These are phyloP conservation scores for Philaethria dido DNA, from an alignment of 2,888 invertebrate genomes.

Conservation along the genomic window DNA sequence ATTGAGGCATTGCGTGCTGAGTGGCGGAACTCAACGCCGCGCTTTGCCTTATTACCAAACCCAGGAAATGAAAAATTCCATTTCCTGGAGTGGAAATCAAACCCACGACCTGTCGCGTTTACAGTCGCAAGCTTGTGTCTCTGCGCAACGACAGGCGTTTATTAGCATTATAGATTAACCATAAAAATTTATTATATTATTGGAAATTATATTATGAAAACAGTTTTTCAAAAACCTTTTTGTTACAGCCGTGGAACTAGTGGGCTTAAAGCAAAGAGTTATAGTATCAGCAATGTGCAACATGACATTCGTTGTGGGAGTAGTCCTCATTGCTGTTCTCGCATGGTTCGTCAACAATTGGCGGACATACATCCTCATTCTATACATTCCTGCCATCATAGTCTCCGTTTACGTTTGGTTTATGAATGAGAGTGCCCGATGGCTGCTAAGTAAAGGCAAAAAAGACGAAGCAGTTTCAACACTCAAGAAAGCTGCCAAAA, in stretches of 20 bases:
- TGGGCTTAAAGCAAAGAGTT: constrained; percentile 89
- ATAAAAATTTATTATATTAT: too few relatives aligned
- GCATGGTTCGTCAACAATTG: constrained; percentile 90
- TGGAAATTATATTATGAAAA: too few relatives aligned
- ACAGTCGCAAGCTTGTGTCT: too few relatives aligned
- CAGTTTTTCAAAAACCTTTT: constrained; percentile 30
- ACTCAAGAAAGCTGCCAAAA: constrained; percentile 85
- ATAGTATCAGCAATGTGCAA: constrained; percentile 89
- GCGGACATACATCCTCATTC: constrained; percentile 86
- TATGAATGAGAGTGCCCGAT: constrained; percentile 90
- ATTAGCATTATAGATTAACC: too few relatives aligned
- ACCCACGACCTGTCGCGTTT: too few relatives aligned
- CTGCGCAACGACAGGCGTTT: too few relatives aligned
- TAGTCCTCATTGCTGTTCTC: constrained; percentile 87
- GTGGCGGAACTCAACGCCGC: too few relatives aligned
- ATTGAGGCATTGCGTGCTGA: too few relatives aligned
- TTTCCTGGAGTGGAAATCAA: too few relatives aligned
- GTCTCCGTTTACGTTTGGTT: constrained; percentile 88
- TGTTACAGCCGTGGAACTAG: constrained; percentile 89
- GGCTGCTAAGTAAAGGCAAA: constrained; percentile 89
- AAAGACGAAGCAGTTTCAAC: constrained; percentile 86
- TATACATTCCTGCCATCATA: constrained; percentile 88
- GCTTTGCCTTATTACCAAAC: too few relatives aligned
- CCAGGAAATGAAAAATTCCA: too few relatives aligned
- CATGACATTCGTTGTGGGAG: constrained; percentile 90